phyloP scores from a whole-genome alignment of 2,888 invertebrate genomes.

The Neoascia interrupta region DNA sequence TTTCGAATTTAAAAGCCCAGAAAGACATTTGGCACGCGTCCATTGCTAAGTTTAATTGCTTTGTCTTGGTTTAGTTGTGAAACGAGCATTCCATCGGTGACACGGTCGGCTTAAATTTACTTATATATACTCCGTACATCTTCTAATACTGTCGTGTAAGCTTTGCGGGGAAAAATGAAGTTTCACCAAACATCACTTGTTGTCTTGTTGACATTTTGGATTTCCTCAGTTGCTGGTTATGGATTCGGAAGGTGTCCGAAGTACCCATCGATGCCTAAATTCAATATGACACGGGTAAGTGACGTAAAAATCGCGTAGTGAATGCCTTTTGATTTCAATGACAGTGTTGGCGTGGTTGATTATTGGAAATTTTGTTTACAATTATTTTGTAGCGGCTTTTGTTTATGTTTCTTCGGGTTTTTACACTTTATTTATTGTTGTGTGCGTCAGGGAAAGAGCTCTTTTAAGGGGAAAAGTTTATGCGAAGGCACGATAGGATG shows the following conservation, averaged over 20 bases:
- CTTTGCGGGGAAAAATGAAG: conserved; percentile 37
- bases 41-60: conserved; percentile 20
- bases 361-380: too few relatives aligned
- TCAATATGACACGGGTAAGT: conserved; percentile 84
- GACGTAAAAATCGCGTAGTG: conserved; percentile 15
- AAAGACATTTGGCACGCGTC: conserved; percentile 46
- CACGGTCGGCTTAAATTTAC: background rate
- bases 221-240: conserved; percentile 71
- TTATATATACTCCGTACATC: too few relatives aligned
- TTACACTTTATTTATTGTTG: too few relatives aligned
- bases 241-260: conserved; percentile 86
- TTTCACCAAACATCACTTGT: conserved; percentile 58
- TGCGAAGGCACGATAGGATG: too few relatives aligned
- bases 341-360: background rate
- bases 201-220: conserved; percentile 60
- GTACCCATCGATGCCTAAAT: conserved; percentile 84
- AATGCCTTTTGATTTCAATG: background rate
- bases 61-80: conserved; percentile 41
- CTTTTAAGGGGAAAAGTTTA: too few relatives aligned
- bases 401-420: too few relatives aligned
- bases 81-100: conserved; percentile 41
- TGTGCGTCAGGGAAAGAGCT: too few relatives aligned
- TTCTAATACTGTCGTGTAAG: too few relatives aligned
- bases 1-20: too few relatives aligned
- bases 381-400: too few relatives aligned